Conservation (phyloP, 2,888 invertebrate genomes). For the Unio delphinus region DNA sequence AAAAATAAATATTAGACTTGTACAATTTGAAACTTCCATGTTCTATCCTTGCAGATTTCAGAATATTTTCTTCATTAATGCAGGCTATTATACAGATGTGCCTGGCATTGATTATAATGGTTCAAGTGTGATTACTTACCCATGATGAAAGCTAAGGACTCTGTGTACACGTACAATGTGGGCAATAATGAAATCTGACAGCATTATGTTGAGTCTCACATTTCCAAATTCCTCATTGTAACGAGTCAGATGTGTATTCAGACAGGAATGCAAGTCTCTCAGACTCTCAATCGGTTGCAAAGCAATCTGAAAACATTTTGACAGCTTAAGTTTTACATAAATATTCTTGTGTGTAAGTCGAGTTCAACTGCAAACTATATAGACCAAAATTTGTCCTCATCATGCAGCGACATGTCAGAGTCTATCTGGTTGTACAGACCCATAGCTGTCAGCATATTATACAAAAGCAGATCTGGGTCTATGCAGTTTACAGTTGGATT, state of each 20-base stretch:
- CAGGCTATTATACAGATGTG: background rate
- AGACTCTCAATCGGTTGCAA: conserved; percentile 65
- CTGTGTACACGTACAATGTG: conserved; percentile 69
- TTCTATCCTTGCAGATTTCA: background rate
- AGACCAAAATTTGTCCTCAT: too few species aligned
- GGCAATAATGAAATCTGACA: conserved; percentile 67
- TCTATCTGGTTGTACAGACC: too few species aligned
- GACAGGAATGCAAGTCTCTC: conserved; percentile 64
- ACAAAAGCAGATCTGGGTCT: too few species aligned
- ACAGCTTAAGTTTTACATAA: too few species aligned
- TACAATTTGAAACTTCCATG: too few species aligned
- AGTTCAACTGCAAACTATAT: too few species aligned
- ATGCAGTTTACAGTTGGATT: too few species aligned
- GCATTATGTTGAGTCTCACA: conserved; percentile 64
- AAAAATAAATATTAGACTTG: too few species aligned
- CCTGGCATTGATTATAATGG: background rate
- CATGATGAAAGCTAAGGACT: conserved; percentile 68
- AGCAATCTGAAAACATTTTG: conserved; percentile 47
- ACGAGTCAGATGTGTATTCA: conserved; percentile 65
- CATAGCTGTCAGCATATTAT: too few species aligned
- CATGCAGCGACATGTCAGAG: too few species aligned
- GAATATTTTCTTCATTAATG: background rate
- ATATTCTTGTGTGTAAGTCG: too few species aligned
- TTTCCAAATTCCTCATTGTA: conserved; percentile 71
- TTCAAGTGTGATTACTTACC: conserved; percentile 45